Percentiles rank a stretch among this genome's conserved stretches.
phyloP scores from a whole-genome alignment of 1,140 invertebrate genomes.

The Rhagoletis zephyria region DNA sequence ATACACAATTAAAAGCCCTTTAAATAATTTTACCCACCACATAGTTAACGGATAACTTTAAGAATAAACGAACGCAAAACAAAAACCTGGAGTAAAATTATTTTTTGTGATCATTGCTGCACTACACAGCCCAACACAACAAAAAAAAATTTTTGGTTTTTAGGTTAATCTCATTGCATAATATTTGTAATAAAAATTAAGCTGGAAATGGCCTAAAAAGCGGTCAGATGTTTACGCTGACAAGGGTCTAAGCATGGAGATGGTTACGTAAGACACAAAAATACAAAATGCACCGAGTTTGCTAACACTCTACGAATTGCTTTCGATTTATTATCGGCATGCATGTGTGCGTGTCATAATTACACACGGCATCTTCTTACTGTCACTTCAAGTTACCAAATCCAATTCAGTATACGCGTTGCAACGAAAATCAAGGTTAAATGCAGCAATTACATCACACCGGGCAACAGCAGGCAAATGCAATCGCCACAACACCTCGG shows the following conservation, averaged over 20 bases:
- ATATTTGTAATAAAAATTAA: conserved; percentile 25
- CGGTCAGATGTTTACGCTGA: conserved; percentile 15
- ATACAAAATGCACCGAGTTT: not conserved
- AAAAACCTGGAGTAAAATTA: not conserved
- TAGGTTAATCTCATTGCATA: conserved; percentile 28
- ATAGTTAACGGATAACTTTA: not conserved
- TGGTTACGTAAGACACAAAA: not conserved
- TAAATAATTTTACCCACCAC: not conserved
- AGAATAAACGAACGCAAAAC: not conserved
- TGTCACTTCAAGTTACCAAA: conserved; percentile 26
- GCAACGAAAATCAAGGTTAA: conserved; percentile 51
- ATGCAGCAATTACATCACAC: conserved; percentile 42
- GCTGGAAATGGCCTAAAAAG: conserved; percentile 20
- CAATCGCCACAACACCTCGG: no score
- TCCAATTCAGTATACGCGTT: not conserved
- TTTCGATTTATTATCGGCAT: not conserved
- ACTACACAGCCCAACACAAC: not conserved
- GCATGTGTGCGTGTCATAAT: conserved; percentile 6
- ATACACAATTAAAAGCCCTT: not conserved
- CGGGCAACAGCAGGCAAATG: not conserved
- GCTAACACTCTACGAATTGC: not conserved
- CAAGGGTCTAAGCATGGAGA: not conserved
- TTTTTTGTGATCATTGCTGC: not conserved
- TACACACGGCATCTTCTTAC: conserved; percentile 4
- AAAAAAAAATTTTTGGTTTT: not conserved